Percentiles rank a stretch among this genome's conserved stretches.
These are phyloP conservation scores for Pogonomyrmex barbatus DNA, from an alignment of 1,140 invertebrate species.

Conservation along the genomic window DNA sequence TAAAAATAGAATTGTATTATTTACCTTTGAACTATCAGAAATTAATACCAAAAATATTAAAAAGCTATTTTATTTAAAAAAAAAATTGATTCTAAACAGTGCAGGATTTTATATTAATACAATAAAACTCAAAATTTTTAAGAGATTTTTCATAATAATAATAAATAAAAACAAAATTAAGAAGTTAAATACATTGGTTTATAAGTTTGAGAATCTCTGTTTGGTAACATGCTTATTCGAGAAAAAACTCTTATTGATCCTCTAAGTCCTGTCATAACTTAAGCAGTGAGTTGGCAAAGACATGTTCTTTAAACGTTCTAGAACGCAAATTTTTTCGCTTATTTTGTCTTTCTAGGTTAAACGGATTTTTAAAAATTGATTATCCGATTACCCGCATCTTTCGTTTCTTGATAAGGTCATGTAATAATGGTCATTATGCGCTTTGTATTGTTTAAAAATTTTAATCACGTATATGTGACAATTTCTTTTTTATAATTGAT, in stretches of 20 bases:
- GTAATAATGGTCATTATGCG: neutral
- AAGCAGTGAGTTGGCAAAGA: neutral
- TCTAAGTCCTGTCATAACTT: slow-evolving; percentile 18
- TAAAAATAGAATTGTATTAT: neutral
- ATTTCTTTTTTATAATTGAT: neutral
- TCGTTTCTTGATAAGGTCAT: neutral
- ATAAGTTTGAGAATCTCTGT: neutral
- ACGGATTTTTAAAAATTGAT: slow-evolving; percentile 34
- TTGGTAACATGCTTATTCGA: neutral
- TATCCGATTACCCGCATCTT: slow-evolving; percentile 23
- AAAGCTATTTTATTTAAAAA: neutral
- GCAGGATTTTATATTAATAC: neutral
- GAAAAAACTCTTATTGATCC: slow-evolving; percentile 47
- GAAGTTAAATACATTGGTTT: neutral
- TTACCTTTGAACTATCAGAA: neutral
- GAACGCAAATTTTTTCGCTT: neutral
- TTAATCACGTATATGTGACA: neutral
- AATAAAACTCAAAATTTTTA: neutral
- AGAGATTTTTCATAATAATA: neutral
- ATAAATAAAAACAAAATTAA: neutral
- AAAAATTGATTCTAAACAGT: neutral
- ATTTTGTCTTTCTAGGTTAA: slow-evolving; percentile 23
- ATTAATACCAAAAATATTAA: neutral
- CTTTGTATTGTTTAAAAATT: neutral
- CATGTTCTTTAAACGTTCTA: neutral